Percentiles rank a stretch among this genome's conserved stretches.
These are phyloP conservation scores for Glaucopsyche alexis DNA, from an alignment of 2,888 invertebrate genomes.

Conservation along the genomic window DNA sequence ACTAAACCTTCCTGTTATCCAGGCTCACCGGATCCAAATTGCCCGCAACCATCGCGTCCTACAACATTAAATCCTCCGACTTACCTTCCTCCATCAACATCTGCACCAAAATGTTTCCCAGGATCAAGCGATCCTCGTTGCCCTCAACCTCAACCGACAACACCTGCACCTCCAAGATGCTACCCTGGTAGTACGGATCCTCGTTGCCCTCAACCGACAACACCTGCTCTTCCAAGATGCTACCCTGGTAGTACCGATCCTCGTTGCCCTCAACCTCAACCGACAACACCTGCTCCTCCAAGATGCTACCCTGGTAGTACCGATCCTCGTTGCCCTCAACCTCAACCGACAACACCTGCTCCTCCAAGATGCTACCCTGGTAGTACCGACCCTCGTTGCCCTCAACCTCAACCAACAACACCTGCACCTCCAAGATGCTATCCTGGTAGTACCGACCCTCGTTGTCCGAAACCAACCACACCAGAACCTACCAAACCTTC, in stretches of 20 bases:
- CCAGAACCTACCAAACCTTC: constrained; percentile 36
- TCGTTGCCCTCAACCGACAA: constrained; percentile 37
- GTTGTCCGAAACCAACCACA: constrained; percentile 41
- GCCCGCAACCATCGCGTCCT: constrained; percentile 44
- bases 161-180: constrained; percentile 42
- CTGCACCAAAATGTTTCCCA: constrained; percentile 45
- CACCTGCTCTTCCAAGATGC: constrained; percentile 42
- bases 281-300: constrained; percentile 38
- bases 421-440: constrained; percentile 39
- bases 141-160: constrained; percentile 36
- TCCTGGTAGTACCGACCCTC: constrained; percentile 43
- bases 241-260: constrained; percentile 45
- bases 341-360: constrained; percentile 38
- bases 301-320: constrained; percentile 39
- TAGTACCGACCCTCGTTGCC: too few relatives aligned
- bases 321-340: constrained; percentile 36
- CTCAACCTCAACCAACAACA: constrained; percentile 36
- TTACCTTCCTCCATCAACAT: constrained; percentile 37
- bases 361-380: constrained; percentile 48
- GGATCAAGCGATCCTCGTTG: constrained; percentile 46
- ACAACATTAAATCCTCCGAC: constrained; percentile 30
- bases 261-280: constrained; percentile 45
- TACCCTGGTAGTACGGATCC: constrained; percentile 56
- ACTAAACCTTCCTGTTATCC: constrained; percentile 39
- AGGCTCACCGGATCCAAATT: constrained; percentile 41